phyloP scores from a whole-genome alignment of 1,140 invertebrate species.

The Halictus rubicundus region DNA sequence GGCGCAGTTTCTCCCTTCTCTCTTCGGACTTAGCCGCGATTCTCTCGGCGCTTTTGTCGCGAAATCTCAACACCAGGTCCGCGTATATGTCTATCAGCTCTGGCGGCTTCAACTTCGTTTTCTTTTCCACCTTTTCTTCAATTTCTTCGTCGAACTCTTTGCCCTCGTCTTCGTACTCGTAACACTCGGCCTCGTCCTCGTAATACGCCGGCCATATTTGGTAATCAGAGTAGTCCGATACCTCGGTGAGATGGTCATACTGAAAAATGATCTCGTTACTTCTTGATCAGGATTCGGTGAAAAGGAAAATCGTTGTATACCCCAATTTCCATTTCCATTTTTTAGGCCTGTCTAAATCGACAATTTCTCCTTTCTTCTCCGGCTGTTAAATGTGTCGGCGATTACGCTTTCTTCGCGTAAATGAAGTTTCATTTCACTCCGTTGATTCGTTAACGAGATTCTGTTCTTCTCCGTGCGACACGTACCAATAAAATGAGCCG shows the following conservation, averaged over 20 bases:
- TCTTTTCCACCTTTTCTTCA: neutral
- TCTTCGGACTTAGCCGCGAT: conserved; percentile 4
- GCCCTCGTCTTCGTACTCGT: conserved; percentile 14
- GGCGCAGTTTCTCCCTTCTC: conserved; percentile 27
- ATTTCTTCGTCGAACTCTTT: conserved; percentile 36
- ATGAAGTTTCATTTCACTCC: too few species aligned
- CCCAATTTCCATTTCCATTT: neutral
- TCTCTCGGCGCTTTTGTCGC: conserved; percentile 4
- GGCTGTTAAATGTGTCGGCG: too few species aligned
- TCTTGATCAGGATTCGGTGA: neutral
- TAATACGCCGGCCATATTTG: conserved; percentile 8
- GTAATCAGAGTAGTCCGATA: neutral
- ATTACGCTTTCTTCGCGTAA: too few species aligned
- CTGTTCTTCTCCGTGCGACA: too few species aligned
- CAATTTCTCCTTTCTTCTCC: too few species aligned
- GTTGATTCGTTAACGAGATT: too few species aligned
- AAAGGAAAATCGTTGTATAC: neutral
- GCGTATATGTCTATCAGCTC: conserved; percentile 24
- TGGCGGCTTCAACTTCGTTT: neutral
- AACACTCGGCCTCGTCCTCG: conserved; percentile 4
- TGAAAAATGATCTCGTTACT: neutral
- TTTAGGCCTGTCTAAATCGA: too few species aligned
- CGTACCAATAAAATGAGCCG: too few species aligned
- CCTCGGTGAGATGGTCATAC: conserved; percentile 24
- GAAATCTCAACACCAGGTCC: conserved; percentile 8